phyloP scores from a whole-genome alignment of 1,140 invertebrate genomes.

The Aphelinus atriplicis region DNA sequence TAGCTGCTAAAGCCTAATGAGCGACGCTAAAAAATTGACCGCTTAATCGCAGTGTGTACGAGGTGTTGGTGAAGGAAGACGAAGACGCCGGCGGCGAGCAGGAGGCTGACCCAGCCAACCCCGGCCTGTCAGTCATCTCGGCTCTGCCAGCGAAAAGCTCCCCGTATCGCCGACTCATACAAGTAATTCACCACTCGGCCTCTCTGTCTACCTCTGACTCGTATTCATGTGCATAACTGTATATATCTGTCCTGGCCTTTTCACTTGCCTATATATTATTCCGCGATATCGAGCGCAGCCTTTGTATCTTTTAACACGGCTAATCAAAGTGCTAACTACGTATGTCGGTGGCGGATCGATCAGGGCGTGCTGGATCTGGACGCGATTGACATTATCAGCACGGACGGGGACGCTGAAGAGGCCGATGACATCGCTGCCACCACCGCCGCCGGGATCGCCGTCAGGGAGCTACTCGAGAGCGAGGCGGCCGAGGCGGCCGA shows the following conservation, averaged over 20 bases:
- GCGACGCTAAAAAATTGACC: conserved; percentile 32
- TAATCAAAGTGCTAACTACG: conserved; percentile 20
- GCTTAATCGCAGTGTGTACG: conserved; percentile 52
- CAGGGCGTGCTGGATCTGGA: conserved; percentile 34
- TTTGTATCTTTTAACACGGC: background rate
- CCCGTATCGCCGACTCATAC: conserved; percentile 46
- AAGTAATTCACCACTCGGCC: conserved; percentile 44
- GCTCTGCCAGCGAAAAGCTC: conserved; percentile 33
- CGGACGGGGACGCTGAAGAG: conserved; percentile 37
- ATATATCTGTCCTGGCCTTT: no score
- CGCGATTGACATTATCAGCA: conserved; percentile 41
- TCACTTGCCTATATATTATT: background rate
- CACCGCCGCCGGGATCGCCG: background rate
- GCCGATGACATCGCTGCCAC: background rate
- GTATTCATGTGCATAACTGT: no score
- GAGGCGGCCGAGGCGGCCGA: conserved; percentile 4
- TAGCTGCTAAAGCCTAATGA: conserved; percentile 13
- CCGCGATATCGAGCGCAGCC: background rate
- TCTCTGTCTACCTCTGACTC: background rate
- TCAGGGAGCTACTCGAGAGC: conserved; percentile 2
- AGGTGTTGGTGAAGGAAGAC: conserved; percentile 58
- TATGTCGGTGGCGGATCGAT: conserved; percentile 11
- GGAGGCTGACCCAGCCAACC: conserved; percentile 24
- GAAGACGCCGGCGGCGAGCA: conserved; percentile 22
- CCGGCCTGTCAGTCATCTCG: conserved; percentile 41